These are phyloP conservation scores for Drosophila pseudoananassae DNA, from an alignment of 1,140 invertebrate genomes.

Conservation along the genomic window DNA sequence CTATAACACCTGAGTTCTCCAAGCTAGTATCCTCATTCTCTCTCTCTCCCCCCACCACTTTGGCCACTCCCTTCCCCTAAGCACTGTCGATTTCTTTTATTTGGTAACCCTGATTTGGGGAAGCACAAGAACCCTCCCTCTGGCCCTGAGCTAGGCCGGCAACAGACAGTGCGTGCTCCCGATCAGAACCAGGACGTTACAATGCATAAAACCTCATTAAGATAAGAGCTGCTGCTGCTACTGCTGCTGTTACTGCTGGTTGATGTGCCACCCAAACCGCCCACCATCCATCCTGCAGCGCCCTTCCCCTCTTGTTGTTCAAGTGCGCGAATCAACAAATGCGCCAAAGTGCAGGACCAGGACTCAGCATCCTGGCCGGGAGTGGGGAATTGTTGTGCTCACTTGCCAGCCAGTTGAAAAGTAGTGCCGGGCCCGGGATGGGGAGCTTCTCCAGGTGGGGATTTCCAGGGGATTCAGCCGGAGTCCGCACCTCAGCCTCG, in stretches of 20 bases:
- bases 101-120: too few species aligned
- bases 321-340: constrained; percentile 81
- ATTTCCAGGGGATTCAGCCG: constrained; percentile 33
- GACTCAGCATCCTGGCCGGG: constrained; percentile 25
- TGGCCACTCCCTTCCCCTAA: too few species aligned
- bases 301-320: constrained; percentile 41
- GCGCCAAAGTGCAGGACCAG: constrained; percentile 69
- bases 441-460: constrained; percentile 11
- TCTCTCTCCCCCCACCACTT: too few species aligned
- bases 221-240: constrained; percentile 68
- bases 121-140: too few species aligned
- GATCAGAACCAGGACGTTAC: too few species aligned
- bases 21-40: too few species aligned
- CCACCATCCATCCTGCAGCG: background rate
- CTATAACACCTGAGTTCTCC: too few species aligned
- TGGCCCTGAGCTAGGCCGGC: too few species aligned
- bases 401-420: constrained; percentile 71
- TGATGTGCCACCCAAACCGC: constrained; percentile 10
- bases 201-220: constrained; percentile 83
- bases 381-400: constrained; percentile 76
- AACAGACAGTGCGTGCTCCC: too few species aligned
- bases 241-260: constrained; percentile 29
- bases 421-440: constrained; percentile 47
- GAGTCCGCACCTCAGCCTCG: constrained; percentile 15
- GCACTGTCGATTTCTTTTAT: too few species aligned